Percentiles rank a stretch among this genome's conserved stretches.
phyloP scores from a whole-genome alignment of 2,888 invertebrate species.

The Eupithecia inturbata region DNA sequence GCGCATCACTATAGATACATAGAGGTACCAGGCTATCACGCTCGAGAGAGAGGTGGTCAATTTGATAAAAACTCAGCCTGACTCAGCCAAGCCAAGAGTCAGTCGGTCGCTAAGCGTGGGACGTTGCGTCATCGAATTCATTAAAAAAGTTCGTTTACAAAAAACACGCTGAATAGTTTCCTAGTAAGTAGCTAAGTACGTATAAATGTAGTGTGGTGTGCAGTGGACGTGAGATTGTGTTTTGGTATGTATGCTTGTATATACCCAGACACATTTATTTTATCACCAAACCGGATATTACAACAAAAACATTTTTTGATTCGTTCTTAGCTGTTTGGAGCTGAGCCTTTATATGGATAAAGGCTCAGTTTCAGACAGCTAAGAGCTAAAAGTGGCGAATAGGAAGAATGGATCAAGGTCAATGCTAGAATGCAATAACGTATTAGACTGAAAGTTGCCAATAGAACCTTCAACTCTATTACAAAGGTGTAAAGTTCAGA shows the following conservation, averaged over 20 bases:
- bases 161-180: constrained; percentile 13
- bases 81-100: constrained; percentile 8
- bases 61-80: constrained; percentile 6
- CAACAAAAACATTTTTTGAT: too few species aligned
- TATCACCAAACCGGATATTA: neutral
- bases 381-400: too few species aligned
- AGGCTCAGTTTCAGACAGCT: too few species aligned
- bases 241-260: neutral
- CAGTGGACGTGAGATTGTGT: neutral
- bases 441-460: neutral
- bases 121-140: constrained; percentile 30
- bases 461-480: neutral
- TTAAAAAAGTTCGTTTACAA: constrained; percentile 15
- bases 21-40: constrained; percentile 77
- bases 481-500: neutral
- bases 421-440: neutral
- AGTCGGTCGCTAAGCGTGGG: constrained; percentile 39
- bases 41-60: constrained; percentile 58
- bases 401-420: neutral
- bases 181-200: neutral
- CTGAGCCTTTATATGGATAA: too few species aligned
- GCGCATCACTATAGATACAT: constrained; percentile 80
- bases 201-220: neutral
- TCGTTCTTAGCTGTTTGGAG: too few species aligned
- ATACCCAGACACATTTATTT: too few species aligned